These are phyloP conservation scores for Cavia porcellus DNA, from an alignment of 2,113 vertebrate species.

Conservation along the genomic window DNA sequence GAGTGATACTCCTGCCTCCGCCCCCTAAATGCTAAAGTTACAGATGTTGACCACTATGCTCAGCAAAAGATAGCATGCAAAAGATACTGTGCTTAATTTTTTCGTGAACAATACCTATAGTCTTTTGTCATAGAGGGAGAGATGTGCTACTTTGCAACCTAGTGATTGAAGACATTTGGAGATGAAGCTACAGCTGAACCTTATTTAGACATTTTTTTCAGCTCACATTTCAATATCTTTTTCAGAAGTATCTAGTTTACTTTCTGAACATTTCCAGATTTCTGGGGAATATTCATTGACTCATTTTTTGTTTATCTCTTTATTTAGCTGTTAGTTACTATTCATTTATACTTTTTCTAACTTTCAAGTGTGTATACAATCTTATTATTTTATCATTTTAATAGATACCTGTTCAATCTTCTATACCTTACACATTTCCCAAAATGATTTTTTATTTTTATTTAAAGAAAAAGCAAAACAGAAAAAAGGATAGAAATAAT, in stretches of 20 bases:
- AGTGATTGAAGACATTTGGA: not conserved
- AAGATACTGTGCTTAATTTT: not conserved
- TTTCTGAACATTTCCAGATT: conserved; percentile 22
- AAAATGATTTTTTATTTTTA: conserved; percentile 8
- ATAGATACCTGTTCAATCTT: not conserved
- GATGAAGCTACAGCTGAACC: not conserved
- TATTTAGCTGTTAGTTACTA: not conserved
- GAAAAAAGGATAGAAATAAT: no score
- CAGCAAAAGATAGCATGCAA: not conserved
- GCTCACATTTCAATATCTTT: not conserved
- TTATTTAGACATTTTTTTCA: conserved; percentile 18
- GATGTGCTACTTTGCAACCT: not conserved
- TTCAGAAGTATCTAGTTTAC: not conserved
- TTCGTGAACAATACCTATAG: not conserved
- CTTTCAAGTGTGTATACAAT: not conserved
- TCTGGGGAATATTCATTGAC: not conserved
- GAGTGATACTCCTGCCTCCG: not conserved
- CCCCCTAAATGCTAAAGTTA: not conserved
- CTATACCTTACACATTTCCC: not conserved
- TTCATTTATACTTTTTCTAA: not conserved
- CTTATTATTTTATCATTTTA: not conserved
- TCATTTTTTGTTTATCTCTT: not conserved
- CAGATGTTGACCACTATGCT: not conserved
- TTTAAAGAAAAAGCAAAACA: no score
- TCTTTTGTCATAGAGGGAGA: not conserved